Base-by-base conservation (phyloP, 2,888 invertebrate species). In the Lasioglossum lativentre region DNA sequence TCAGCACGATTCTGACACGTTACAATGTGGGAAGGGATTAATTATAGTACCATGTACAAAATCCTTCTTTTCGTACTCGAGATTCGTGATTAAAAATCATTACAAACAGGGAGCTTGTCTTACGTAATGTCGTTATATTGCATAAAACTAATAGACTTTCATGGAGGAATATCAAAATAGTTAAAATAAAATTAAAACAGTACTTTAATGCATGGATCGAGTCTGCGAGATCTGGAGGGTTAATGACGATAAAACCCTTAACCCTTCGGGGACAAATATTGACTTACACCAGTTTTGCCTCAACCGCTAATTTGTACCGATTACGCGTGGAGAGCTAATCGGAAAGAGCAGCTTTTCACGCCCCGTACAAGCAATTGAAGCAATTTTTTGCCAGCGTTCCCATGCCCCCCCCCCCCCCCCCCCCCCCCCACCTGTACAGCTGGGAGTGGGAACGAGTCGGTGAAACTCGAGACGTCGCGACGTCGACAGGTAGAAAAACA, bases 391-490 rank as follows among this genome's bases (percentile, higher is more conserved):
- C 16, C 30, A 2, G 30, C 63, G 63, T 40, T 70, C 38, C 40
- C 38, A 66, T n/a, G 23, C n/a, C 45, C 45, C 30, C 45, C n/a
- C 45, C 45, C 30, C 45, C n/a, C 45, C 45, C 30, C 45, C n/a
- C 45, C 45, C 30, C 45, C n/a, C 45, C 45, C 30, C 45, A 42
- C 12, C 40, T 2, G 52, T n/a, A 38, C 5, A 16, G 5, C 59
- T 16, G 23, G 19, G 38, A n/a, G 59, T 30, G 34, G 56, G 68
- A 74, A 14, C 40, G 47, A 16, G 23, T 27, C 47, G 27, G 45
- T 82, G 82, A 82, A 86, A 86, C 56, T 45, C 73, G 66, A 86
- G 66, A 77, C 80, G 71, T 27, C 45, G 76, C 76, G 79, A 79
- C 86, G 42, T 40, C n/a, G 73, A 74, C 66, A 19, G 12, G 23